Evolutionary conservation across 2,888 invertebrate genomes (phyloP).

Genomic region (Scaptomyza flava): DNA sequence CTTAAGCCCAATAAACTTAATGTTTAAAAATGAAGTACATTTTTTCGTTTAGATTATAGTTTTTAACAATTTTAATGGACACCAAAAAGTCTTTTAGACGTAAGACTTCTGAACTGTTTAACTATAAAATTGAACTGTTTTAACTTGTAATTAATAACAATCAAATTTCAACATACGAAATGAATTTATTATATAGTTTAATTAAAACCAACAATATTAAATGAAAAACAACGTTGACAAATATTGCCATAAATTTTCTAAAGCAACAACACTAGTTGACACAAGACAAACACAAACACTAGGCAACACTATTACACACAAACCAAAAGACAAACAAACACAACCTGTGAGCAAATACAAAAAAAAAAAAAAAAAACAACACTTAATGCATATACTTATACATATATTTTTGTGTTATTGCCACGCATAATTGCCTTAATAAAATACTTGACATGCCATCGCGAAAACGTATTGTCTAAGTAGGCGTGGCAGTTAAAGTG

Average conservation of each 20-base stretch:
- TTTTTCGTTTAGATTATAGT: too few species aligned
- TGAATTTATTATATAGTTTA: background rate
- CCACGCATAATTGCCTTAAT: slow-evolving; percentile 62
- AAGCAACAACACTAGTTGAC: slow-evolving; percentile 9
- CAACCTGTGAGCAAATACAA: slow-evolving; percentile 8
- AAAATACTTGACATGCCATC: slow-evolving; percentile 40
- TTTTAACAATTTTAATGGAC: too few species aligned
- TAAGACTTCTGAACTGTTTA: too few species aligned
- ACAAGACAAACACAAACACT: slow-evolving; percentile 33
- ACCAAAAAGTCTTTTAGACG: too few species aligned
- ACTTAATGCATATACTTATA: background rate
- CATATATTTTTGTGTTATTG: slow-evolving; percentile 28
- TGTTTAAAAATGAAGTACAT: too few species aligned
- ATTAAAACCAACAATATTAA: background rate
- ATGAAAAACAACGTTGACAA: too few species aligned
- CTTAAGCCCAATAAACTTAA: too few species aligned
- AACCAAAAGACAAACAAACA: slow-evolving; percentile 2
- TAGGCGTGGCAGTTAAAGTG: slow-evolving; percentile 30
- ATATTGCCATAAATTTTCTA: slow-evolving; percentile 6
- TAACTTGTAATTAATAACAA: too few species aligned
- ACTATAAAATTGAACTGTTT: too few species aligned
- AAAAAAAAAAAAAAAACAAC: slow-evolving; percentile 1
- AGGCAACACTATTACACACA: slow-evolving; percentile 26
- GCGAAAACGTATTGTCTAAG: slow-evolving; percentile 5
- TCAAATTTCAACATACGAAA: background rate